Conservation (phyloP, 2,888 invertebrate species). For the Archips crataeganus region DNA sequence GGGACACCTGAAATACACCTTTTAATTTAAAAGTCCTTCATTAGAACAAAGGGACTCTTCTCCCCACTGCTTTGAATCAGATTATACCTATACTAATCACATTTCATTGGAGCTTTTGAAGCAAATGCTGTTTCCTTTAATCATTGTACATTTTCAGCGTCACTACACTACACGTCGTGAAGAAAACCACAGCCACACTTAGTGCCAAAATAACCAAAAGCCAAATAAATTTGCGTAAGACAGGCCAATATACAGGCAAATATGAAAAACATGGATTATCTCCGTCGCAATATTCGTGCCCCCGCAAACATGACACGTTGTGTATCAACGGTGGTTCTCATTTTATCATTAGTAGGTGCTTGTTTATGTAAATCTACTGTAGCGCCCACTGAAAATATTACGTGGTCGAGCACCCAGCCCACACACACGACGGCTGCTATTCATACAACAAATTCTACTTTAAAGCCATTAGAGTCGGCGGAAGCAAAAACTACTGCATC, state of each 20-base stretch:
- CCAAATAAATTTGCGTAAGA: constrained; percentile 24
- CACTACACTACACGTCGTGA: background rate
- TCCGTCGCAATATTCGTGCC: constrained; percentile 49
- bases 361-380: constrained; percentile 61
- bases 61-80: constrained; percentile 13
- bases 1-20: constrained; percentile 41
- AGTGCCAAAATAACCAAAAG: constrained; percentile 33
- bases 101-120: background rate
- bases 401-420: constrained; percentile 61
- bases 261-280: constrained; percentile 24
- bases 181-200: constrained; percentile 7
- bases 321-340: constrained; percentile 63
- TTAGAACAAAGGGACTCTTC: constrained; percentile 25
- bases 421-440: constrained; percentile 57
- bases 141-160: constrained; percentile 23
- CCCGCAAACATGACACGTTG: constrained; percentile 51
- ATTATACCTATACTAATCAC: constrained; percentile 23
- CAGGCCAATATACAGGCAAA: background rate
- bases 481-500: constrained; percentile 63
- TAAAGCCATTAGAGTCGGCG: constrained; percentile 66
- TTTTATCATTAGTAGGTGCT: constrained; percentile 65
- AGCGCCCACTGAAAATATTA: constrained; percentile 62
- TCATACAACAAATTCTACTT: constrained; percentile 57
- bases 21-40: constrained; percentile 35
- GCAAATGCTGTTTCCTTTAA: background rate